Percentiles rank a stretch among this genome's conserved stretches.
Conservation (phyloP, 2,797 vertebrate species). For the Acanthis flammea region DNA sequence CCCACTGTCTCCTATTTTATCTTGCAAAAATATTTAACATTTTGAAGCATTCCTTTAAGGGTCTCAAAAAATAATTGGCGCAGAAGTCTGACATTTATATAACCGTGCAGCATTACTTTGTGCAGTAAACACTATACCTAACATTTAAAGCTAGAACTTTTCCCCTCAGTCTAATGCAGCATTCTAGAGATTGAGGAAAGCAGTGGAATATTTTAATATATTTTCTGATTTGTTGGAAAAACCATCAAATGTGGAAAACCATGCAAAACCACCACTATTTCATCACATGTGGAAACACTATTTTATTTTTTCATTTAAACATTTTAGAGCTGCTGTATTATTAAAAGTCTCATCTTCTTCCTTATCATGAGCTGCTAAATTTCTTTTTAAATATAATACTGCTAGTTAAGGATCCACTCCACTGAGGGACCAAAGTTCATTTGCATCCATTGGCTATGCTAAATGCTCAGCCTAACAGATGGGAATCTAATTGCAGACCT, state of each 20-base stretch:
- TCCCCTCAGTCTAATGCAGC: neutral
- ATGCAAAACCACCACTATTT: neutral
- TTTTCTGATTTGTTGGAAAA: neutral
- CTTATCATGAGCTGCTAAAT: neutral
- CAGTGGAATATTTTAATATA: neutral
- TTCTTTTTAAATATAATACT: conserved; percentile 9
- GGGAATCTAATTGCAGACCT: conserved; percentile 79
- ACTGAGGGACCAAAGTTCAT: conserved; percentile 55
- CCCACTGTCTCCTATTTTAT: neutral
- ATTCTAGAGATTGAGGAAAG: neutral
- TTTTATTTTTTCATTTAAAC: neutral
- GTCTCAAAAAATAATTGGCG: neutral
- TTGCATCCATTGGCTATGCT: conserved; percentile 63
- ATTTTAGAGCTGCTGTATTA: neutral
- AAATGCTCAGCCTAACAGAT: conserved; percentile 72
- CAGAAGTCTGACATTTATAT: neutral
- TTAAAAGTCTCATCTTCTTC: neutral
- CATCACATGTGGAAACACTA: neutral
- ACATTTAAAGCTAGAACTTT: neutral
- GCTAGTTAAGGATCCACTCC: conserved; percentile 48
- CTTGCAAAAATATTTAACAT: neutral
- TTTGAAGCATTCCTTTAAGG: neutral
- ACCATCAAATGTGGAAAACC: neutral
- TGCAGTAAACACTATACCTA: neutral
- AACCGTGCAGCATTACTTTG: neutral